Conservation (phyloP, 2,888 invertebrate species). For the Drosophila meridionalis region DNA sequence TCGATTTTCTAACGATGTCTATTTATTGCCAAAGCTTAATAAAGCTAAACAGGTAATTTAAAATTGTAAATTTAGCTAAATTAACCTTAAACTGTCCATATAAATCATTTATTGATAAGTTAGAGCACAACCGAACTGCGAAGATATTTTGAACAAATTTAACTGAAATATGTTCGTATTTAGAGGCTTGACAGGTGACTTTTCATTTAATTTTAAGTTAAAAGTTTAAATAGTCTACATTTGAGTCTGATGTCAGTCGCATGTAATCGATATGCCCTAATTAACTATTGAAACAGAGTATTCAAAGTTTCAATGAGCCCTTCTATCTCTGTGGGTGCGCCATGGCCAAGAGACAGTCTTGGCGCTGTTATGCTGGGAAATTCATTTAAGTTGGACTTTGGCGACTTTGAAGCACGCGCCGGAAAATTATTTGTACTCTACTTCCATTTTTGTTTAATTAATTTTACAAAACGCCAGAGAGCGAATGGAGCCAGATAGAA, state of each 20-base stretch:
- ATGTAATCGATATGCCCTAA: neutral
- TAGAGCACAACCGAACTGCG: too few species aligned
- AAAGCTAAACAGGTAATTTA: neutral
- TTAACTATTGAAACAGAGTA: neutral
- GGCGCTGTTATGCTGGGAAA: slow-evolving; percentile 40
- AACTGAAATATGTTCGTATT: neutral
- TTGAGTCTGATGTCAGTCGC: neutral
- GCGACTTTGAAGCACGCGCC: slow-evolving; percentile 54
- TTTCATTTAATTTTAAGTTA: too few species aligned
- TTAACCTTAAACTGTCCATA: too few species aligned
- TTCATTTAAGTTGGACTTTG: slow-evolving; percentile 73
- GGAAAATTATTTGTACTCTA: slow-evolving; percentile 75
- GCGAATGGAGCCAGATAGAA: slow-evolving; percentile 33
- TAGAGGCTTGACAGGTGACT: neutral
- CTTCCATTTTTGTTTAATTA: slow-evolving; percentile 80
- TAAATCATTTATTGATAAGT: too few species aligned
- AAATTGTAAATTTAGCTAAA: neutral
- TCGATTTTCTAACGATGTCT: too few species aligned
- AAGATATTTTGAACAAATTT: neutral
- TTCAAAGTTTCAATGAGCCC: slow-evolving; percentile 18
- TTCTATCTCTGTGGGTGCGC: slow-evolving; percentile 1
- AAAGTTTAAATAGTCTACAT: too few species aligned
- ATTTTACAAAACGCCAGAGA: slow-evolving; percentile 71
- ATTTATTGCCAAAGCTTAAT: too few species aligned
- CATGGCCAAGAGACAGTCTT: slow-evolving; percentile 9